Evolutionary conservation across 2,888 invertebrate species (phyloP).

Genomic region (Acanthosepion esculentum): DNA sequence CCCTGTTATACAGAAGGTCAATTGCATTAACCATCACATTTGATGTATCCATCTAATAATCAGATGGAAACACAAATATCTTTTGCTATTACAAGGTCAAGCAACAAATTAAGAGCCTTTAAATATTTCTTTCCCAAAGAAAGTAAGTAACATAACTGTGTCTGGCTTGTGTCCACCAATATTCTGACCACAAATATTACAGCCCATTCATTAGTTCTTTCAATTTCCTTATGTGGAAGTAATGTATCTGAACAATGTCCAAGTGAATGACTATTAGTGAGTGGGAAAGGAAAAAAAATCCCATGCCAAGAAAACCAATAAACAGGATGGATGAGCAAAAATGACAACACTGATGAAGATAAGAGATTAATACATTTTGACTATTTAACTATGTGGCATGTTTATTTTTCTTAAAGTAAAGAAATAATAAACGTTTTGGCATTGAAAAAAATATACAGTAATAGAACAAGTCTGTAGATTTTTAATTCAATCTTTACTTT

Average conservation of each 20-base stretch:
- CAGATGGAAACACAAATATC: not conserved
- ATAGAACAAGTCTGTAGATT: not conserved
- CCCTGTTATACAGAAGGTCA: not conserved
- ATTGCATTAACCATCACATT: not conserved
- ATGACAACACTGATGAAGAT: not conserved
- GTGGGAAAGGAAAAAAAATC: not conserved
- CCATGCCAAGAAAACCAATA: not conserved
- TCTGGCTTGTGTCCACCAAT: not conserved
- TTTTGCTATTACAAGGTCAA: not conserved
- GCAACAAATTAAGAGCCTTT: not conserved
- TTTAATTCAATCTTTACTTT: not conserved
- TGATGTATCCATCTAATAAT: not conserved
- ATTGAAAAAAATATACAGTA: not conserved
- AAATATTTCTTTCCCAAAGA: not conserved
- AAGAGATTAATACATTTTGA: not conserved
- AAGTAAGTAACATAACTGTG: not conserved
- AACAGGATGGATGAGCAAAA: not conserved
- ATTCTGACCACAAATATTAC: not conserved
- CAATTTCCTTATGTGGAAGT: not conserved
- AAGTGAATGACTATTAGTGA: not conserved
- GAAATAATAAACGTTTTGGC: not conserved
- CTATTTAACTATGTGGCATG: not conserved
- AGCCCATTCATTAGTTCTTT: not conserved
- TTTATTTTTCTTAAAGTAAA: not conserved
- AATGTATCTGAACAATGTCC: not conserved